Evolutionary conservation across 2,888 invertebrate species (phyloP), one percentile per base, ranked within the genome.

Genomic region (Tupiocoris notatus): DNA sequence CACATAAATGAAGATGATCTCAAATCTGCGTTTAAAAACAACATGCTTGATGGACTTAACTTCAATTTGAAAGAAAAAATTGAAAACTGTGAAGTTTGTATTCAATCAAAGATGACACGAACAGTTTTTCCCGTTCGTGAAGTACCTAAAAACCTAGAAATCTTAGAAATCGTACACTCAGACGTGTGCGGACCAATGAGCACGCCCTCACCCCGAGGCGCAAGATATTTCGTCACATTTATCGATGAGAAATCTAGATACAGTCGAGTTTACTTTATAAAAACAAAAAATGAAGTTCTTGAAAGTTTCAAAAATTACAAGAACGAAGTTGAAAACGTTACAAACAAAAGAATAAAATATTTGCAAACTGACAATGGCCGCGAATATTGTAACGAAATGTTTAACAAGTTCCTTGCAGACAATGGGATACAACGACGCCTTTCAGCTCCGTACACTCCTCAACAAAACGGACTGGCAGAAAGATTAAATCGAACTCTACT

Each of bases 381-480:
- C n/a, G 75, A 75, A 20, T 75, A 75, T 64, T 12, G n/a, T 18
- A 62, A 57, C 23, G 25, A 39, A 2, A 17, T 24, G 12, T 73
- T 73, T 21, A 63, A 73, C 18, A n/a, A 63, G 22, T 74, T 23
- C 25, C 57, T 74, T 6, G n/a, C 17, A 16, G 54, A 54, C 17
- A 0, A 56, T 74, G 74, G 74, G 9, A n/a, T n/a, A n/a, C n/a
- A n/a, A n/a, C n/a, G n/a, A n/a, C n/a, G n/a, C n/a, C n/a, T n/a
- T n/a, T n/a, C 77, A 1, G 78, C 80, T 0, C 80, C 83, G 0
- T 63, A 62, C 1, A 73, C 77, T 0, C 82, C 81, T 0, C 79
- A 82, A 65, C 81, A 82, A 66, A 84, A 83, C 76, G 83, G 83
- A 2, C 68, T 80, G 2, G 82, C 82, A 0, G 83, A 83, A 64